phyloP scores from a whole-genome alignment of 2,797 vertebrate species.

The Melanogrammus aeglefinus region DNA sequence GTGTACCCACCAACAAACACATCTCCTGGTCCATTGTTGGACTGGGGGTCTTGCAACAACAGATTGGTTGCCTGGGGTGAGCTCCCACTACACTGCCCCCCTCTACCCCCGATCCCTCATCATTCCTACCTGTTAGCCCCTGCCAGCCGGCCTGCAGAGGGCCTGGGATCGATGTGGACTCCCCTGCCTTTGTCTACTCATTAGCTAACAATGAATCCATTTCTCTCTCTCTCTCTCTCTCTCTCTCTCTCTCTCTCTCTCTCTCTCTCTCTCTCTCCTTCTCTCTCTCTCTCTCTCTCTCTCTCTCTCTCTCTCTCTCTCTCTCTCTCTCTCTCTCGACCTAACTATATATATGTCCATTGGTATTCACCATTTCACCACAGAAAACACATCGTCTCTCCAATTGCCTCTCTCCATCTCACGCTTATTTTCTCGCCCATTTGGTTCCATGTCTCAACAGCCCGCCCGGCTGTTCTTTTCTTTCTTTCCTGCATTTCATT shows the following conservation, averaged over 20 bases:
- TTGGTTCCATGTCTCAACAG: constrained; percentile 54
- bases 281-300: too few species aligned
- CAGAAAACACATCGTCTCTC: constrained; percentile 53
- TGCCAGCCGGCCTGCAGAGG: constrained; percentile 50
- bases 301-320: too few species aligned
- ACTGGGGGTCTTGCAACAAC: constrained; percentile 22
- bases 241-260: constrained; percentile 29
- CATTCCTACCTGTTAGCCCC: constrained; percentile 43
- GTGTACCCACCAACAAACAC: constrained; percentile 17
- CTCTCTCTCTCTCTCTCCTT: too few species aligned
- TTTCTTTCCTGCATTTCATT: constrained; percentile 60
- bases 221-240: constrained; percentile 69
- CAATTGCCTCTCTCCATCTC: constrained; percentile 64
- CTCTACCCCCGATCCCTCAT: constrained; percentile 17
- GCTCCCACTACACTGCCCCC: constrained; percentile 14
- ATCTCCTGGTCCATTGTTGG: constrained; percentile 22
- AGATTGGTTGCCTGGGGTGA: constrained; percentile 54
- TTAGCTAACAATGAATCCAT: constrained; percentile 69
- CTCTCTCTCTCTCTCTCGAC: neutral
- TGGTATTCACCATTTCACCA: constrained; percentile 68
- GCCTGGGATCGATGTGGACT: constrained; percentile 68
- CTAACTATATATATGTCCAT: constrained; percentile 60
- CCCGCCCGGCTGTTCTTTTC: constrained; percentile 55
- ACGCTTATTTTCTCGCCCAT: constrained; percentile 62
- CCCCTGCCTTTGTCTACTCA: constrained; percentile 70